Percentiles rank a stretch among this genome's conserved stretches.
These are phyloP conservation scores for Diplazon laetatorius DNA, from an alignment of 2,888 invertebrate genomes.

Conservation along the genomic window DNA sequence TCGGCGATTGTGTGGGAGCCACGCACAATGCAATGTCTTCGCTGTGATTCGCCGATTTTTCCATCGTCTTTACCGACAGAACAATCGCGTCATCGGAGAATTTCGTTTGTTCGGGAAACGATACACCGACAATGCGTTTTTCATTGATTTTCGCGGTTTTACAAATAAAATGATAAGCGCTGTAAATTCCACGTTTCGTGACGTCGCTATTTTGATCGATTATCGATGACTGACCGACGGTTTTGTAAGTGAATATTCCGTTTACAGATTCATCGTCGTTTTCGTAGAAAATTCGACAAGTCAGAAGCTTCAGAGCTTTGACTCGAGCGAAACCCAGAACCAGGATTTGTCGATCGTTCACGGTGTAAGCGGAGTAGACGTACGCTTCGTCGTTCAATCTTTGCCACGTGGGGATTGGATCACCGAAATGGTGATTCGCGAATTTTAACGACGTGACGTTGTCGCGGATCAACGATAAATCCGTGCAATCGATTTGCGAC, in stretches of 20 bases:
- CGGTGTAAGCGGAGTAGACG: constrained; percentile 87
- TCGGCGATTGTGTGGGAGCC: constrained; percentile 83
- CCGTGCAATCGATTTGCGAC: constrained; percentile 83
- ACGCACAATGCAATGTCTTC: constrained; percentile 85
- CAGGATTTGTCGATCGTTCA: constrained; percentile 84
- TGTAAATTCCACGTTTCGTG: constrained; percentile 58
- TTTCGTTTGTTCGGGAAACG: constrained; percentile 5
- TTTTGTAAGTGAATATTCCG: constrained; percentile 81
- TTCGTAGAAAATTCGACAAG: constrained; percentile 88
- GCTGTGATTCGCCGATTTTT: constrained; percentile 76
- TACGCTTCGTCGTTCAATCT: constrained; percentile 86
- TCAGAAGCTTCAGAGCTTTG: constrained; percentile 83
- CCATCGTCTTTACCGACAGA: constrained; percentile 72
- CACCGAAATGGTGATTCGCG: constrained; percentile 83
- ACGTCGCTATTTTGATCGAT: background rate
- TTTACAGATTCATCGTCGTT: constrained; percentile 84
- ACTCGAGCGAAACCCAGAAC: constrained; percentile 87
- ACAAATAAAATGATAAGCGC: constrained; percentile 84
- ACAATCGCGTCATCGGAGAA: constrained; percentile 66
- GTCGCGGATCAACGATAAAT: constrained; percentile 19
- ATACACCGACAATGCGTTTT: constrained; percentile 30
- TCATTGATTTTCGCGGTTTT: background rate
- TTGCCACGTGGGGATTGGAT: constrained; percentile 87
- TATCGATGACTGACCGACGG: constrained; percentile 60
- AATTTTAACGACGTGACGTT: constrained; percentile 63